These are phyloP conservation scores for Autographa pulchrina DNA, from an alignment of 2,888 invertebrate species.

Conservation along the genomic window DNA sequence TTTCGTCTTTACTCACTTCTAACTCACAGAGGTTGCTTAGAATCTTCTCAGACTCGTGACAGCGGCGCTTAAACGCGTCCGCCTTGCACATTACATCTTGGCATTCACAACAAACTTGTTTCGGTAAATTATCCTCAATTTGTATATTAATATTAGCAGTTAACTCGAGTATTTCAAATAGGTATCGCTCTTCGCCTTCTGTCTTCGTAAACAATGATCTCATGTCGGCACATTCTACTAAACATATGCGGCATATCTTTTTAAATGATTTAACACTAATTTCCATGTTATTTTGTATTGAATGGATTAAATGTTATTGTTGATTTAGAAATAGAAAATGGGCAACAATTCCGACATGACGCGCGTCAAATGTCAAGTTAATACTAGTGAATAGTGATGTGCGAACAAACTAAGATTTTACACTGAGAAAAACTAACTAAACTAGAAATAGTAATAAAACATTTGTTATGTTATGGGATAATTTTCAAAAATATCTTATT, in stretches of 20 bases:
- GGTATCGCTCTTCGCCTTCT: slow-evolving; percentile 65
- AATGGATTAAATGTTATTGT: slow-evolving; percentile 14
- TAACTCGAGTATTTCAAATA: slow-evolving; percentile 73
- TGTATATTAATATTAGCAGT: slow-evolving; percentile 73
- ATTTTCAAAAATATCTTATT: no score
- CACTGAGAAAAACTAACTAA: no score
- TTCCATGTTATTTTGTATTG: slow-evolving; percentile 58
- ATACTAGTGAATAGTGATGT: background rate
- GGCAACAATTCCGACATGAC: slow-evolving; percentile 32
- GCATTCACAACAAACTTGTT: slow-evolving; percentile 80
- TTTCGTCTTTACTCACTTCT: slow-evolving; percentile 9
- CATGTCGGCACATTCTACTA: slow-evolving; percentile 68
- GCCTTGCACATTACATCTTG: slow-evolving; percentile 71
- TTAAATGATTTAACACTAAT: slow-evolving; percentile 60
- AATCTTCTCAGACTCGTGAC: slow-evolving; percentile 73
- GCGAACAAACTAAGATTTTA: background rate
- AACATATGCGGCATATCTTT: slow-evolving; percentile 77
- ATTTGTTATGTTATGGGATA: no score
- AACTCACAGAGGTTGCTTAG: slow-evolving; percentile 66
- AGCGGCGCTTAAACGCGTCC: slow-evolving; percentile 78
- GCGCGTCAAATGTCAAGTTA: slow-evolving; percentile 30
- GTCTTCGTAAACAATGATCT: slow-evolving; percentile 71
- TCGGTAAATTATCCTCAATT: slow-evolving; percentile 72
- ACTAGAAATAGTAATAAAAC: no score
- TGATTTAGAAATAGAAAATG: slow-evolving; percentile 16